A percentile compares a stretch with the other conserved stretches of the same genome.
phyloP scores from a whole-genome alignment of 2,888 invertebrate genomes.

The Serripes groenlandicus region DNA sequence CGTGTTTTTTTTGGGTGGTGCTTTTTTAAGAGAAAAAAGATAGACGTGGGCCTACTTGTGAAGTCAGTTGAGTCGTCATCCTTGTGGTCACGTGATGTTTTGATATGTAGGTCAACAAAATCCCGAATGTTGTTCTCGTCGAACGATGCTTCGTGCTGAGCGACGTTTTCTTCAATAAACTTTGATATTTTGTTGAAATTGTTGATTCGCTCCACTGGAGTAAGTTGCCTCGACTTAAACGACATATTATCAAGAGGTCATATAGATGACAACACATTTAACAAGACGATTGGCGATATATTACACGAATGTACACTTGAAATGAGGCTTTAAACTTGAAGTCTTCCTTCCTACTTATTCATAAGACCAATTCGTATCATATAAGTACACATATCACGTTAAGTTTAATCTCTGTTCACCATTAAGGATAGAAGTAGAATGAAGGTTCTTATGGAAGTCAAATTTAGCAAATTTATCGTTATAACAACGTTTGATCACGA shows the following conservation, averaged over 20 bases:
- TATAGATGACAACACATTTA: neutral
- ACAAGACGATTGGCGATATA: neutral
- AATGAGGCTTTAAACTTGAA: neutral
- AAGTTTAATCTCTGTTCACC: too few relatives aligned
- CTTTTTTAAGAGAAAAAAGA: too few relatives aligned
- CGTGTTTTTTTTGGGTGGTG: neutral
- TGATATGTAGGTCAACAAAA: slow-evolving; percentile 71
- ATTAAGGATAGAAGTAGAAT: too few relatives aligned
- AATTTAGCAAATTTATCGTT: too few relatives aligned
- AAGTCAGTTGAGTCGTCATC: neutral
- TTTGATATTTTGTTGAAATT: neutral
- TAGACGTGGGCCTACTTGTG: slow-evolving; percentile 7
- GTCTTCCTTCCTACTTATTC: neutral
- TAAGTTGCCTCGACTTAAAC: slow-evolving; percentile 6
- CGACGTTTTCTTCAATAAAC: slow-evolving; percentile 24
- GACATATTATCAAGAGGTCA: neutral
- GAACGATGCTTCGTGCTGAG: slow-evolving; percentile 64
- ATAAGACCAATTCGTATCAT: neutral
- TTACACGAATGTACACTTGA: neutral
- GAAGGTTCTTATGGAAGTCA: too few relatives aligned
- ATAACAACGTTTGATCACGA: too few relatives aligned
- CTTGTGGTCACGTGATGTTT: slow-evolving; percentile 3
- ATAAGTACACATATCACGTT: too few relatives aligned
- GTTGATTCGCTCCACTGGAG: neutral
- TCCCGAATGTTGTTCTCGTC: slow-evolving; percentile 70